Base-by-base conservation (phyloP, 1,140 invertebrate species). In the Drosophila ambigua region DNA sequence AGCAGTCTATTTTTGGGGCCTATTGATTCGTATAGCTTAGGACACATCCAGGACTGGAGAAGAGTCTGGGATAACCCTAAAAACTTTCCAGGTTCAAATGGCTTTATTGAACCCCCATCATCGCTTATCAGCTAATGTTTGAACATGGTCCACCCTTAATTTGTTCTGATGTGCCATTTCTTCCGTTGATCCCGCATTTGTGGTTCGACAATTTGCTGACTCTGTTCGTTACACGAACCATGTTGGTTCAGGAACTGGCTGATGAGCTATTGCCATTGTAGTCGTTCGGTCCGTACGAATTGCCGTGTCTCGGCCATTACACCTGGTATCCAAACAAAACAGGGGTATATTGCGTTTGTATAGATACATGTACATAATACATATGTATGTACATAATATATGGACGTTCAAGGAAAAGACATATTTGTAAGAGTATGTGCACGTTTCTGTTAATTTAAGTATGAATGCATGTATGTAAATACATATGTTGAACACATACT, bases 221-320 rank as follows among this genome's bases (percentile, higher is more conserved):
- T 72, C 65, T 74, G 82, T 78, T 88, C 75, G 63, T 82, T 82
- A 76, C 83, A 76, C 83, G 71, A 80, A 82, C 74, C 66, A 69
- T 48, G 41, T 64, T 76, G 61, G 78, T 76, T 87, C 60, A 76
- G 63, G 63, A 82, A 82, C 76, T 60, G 82, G 72, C 82, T 76
- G 81, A 87, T 81, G 71, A 76, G 61, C 72, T 60, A 53, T 58
- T 44, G 15, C n/a, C 52, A 43, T 50, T 26, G 48, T 50, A 15
- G 44, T 46, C n/a, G 44, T 65, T 49, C 35, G 4, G 35, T 39
- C 35, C 35, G 7, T 31, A 31, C 7, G 24, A 69, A 58, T 31
- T 49, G 66, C 64, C 66, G 65, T 39, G 35, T 58, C 24, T 48
- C 20, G 45, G 65, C 67, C 13, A 58, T 69, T 69, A 69, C 64